Evolutionary conservation across 2,888 invertebrate genomes (phyloP).

Genomic region (Coelinius sp.): DNA sequence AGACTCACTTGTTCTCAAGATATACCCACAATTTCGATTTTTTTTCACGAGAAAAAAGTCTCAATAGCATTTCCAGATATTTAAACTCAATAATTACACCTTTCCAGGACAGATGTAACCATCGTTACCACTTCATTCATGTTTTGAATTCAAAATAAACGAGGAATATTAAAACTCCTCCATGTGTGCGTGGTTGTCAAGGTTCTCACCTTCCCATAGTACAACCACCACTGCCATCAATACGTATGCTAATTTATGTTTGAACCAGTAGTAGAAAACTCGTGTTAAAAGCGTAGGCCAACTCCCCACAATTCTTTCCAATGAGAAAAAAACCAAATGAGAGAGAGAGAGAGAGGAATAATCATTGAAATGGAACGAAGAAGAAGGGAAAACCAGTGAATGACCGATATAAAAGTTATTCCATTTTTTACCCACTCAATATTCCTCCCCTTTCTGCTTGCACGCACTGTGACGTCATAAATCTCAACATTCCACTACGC

Average conservation of each 20-base stretch:
- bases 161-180: background rate
- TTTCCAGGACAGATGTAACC: background rate
- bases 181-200: background rate
- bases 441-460: background rate
- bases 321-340: no score
- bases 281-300: background rate
- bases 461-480: background rate
- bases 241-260: background rate
- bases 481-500: background rate
- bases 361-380: background rate
- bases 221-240: background rate
- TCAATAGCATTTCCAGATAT: background rate
- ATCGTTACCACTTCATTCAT: background rate
- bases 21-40: background rate
- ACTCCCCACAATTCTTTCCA: no score
- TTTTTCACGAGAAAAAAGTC: background rate
- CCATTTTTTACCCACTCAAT: constrained; percentile 2
- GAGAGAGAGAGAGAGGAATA: background rate
- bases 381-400: background rate
- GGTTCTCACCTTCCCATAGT: constrained; percentile 9
- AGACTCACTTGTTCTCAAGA: background rate
- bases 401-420: background rate
- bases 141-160: background rate
- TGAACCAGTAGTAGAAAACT: background rate
- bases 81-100: background rate